Evolutionary conservation across 2,797 vertebrate species (phyloP), one percentile per base, ranked within the genome.

Genomic region (Pitangus sulphuratus): DNA sequence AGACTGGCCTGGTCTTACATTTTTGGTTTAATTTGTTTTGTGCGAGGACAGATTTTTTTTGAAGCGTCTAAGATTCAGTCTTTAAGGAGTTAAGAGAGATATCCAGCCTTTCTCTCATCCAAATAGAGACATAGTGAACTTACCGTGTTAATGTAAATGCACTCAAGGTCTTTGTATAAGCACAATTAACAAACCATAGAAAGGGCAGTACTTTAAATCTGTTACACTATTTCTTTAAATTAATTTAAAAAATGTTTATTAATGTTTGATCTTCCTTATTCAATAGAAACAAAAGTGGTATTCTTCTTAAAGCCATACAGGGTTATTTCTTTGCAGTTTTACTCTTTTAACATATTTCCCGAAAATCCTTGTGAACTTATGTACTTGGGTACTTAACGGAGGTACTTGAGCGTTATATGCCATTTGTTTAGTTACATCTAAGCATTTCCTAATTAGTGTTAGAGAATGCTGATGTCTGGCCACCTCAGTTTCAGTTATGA

Each of bases 1-100:
- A 60, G 21, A 33, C 33, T 80, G 22, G 69, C 33, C 19, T 79
- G 8, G 14, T 33, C 21, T 85, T 74, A 24, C 5, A 30, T 62
- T 79, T 76, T 14, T 60, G 25, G 18, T 47, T 33, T 57, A 51
- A 39, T 61, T 80, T 82, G 11, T 76, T 83, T 62, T 39, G 60
- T 75, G 28, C 56, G 81, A 78, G n/a, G 50, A 31, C 48, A 70
- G 48, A 45, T 64, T 85, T 84, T 9, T 9, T 13, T 79, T 21
- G 0, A 2, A 40, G 3, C 21, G 6, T 61, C 17, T 70, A 28
- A 75, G 18, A 47, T 31, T 40, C 0, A 0, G 13, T 81, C 75
- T 86, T 53, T 37, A 16, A 84, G 64, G 24, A 76, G 17, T 12
- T 69, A 4, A 20, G 35, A 53, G n/a, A 61, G 28, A 7, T 56